Base-by-base conservation (phyloP, 2,113 vertebrate species). In the Hippocampus comes region DNA sequence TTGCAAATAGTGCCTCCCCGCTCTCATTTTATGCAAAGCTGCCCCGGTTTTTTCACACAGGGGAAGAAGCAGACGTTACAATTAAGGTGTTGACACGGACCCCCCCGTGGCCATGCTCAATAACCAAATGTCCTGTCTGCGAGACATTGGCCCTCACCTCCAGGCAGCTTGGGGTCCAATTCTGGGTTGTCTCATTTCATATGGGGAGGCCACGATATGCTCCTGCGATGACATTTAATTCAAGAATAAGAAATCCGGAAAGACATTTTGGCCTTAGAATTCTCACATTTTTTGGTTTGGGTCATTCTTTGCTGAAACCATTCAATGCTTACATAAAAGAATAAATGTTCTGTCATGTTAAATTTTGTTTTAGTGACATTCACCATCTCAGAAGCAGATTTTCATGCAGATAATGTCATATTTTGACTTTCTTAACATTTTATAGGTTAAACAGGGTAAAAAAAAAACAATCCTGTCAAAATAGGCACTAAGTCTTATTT, bases 161-260 rank as follows among this genome's bases (percentile, higher is more conserved):
- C 20, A 75, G 91, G 91, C 91, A 91, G 73, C 87, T 78, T 77
- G 73, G 79, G 90, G 89, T 91, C 90, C 86, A 93, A 92, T 92
- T 92, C 90, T 92, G 89, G 90, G 90, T 92, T 90, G 92, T 84
- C 89, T 92, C 90, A 70, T 66, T 12, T 43, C 11, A 85, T 77
- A 73, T 90, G 89, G 87, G 67, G 68, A 87, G 73, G 67, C 75
- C 77, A 61, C 77, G 30, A 34, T 77, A 25, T 27, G 87, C 84
- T 88, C 75, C 80, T 67, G 79, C 79, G 78, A 71, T 80, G 90
- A 89, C 88, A 91, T 91, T 46, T 92, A 90, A 92, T 91, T 91
- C 80, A 90, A 81, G 82, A 79, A 88, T 85, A 89, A 86, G 74
- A 81, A 57, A 83, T 85, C 88, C 78, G 77, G 46, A 25, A 75